These are phyloP conservation scores for Casuarius casuarius DNA, from an alignment of 2,113 vertebrate species.

Conservation along the genomic window DNA sequence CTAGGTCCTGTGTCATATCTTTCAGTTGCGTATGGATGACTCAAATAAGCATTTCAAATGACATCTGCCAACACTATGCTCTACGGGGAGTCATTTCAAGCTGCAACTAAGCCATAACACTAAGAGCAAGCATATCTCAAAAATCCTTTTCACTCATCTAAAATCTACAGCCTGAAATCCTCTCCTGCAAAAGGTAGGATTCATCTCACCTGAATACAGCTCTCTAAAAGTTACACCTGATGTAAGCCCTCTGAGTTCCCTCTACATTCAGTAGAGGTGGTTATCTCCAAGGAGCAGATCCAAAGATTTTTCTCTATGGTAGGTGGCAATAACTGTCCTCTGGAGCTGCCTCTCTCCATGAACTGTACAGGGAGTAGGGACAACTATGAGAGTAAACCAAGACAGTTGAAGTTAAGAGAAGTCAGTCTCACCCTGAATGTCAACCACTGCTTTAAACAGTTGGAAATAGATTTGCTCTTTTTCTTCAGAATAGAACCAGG, in stretches of 20 bases:
- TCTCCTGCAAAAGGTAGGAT: neutral
- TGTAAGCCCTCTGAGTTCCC: neutral
- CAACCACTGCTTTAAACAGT: neutral
- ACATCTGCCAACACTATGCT: neutral
- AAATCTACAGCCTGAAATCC: neutral
- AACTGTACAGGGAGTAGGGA: neutral
- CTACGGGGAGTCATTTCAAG: neutral
- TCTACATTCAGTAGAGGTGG: neutral
- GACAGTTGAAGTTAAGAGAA: neutral
- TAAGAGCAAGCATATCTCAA: neutral
- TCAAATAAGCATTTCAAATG: neutral
- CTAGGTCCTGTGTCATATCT: neutral
- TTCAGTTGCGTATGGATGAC: neutral
- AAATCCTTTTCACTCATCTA: neutral
- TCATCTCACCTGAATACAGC: neutral
- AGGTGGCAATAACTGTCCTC: neutral
- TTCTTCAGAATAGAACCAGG: neutral
- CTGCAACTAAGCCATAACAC: neutral
- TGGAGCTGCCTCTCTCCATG: neutral
- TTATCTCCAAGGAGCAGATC: neutral
- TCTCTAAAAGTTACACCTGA: neutral
- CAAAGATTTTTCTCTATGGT: neutral
- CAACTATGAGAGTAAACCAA: neutral
- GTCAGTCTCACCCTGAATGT: neutral
- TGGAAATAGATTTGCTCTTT: neutral